phyloP scores from a whole-genome alignment of 2,113 vertebrate genomes.

The Plestiodon gilberti region DNA sequence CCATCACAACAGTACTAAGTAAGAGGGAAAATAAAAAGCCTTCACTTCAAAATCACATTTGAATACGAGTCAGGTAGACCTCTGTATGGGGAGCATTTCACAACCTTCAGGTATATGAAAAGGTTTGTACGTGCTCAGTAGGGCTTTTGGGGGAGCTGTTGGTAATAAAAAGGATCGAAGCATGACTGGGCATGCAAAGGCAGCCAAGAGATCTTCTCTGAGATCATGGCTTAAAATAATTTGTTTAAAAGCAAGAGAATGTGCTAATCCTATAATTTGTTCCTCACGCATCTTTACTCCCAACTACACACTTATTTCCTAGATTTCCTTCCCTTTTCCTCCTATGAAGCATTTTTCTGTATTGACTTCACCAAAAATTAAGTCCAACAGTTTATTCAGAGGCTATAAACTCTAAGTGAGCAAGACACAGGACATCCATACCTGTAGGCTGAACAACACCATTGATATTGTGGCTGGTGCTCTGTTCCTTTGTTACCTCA shows the following conservation, averaged over 20 bases:
- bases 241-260: not conserved
- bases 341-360: not conserved
- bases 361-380: not conserved
- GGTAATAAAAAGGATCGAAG: not conserved
- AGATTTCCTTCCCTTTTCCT: not conserved
- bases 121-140: not conserved
- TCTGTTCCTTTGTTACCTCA: slow-evolving; percentile 81
- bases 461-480: slow-evolving; percentile 80
- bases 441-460: slow-evolving; percentile 87
- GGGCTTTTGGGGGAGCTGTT: not conserved
- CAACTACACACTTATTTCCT: not conserved
- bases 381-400: fast-evolving
- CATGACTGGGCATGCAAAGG: not conserved
- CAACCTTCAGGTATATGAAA: not conserved
- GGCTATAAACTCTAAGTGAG: fast-evolving
- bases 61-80: too few relatives aligned
- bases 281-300: not conserved
- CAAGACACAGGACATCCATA: slow-evolving; percentile 40
- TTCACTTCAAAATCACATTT: too few relatives aligned
- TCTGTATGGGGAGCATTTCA: too few relatives aligned
- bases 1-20: too few relatives aligned
- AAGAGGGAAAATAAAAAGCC: too few relatives aligned
- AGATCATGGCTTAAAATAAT: not conserved
- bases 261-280: not conserved
- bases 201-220: not conserved